phyloP scores from a whole-genome alignment of 1,140 invertebrate genomes.

The Caligus rogercresseyi region DNA sequence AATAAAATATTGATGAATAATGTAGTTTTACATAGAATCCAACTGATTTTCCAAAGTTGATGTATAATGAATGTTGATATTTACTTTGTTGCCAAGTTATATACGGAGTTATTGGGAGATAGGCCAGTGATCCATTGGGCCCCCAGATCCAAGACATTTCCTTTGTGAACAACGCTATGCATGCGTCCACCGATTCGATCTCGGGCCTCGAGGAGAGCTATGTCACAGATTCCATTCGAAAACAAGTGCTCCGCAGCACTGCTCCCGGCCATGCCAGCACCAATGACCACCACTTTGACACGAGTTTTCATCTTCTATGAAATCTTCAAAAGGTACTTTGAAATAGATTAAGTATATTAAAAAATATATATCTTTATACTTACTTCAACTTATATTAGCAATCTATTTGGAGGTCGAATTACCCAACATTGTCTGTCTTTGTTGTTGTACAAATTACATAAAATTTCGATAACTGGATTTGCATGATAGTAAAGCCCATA shows the following conservation, averaged over 20 bases:
- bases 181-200: constrained; percentile 32
- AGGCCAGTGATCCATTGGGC: constrained; percentile 2
- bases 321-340: too few relatives aligned
- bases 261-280: constrained; percentile 34
- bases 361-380: too few relatives aligned
- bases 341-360: too few relatives aligned
- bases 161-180: constrained; percentile 21
- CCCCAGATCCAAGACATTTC: constrained; percentile 2
- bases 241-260: constrained; percentile 30
- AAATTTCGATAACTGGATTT: too few relatives aligned
- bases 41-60: too few relatives aligned
- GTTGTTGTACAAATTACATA: too few relatives aligned
- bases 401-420: too few relatives aligned
- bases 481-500: too few relatives aligned
- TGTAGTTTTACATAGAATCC: neutral
- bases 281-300: constrained; percentile 28
- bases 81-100: constrained; percentile 2
- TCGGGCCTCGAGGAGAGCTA: constrained; percentile 33
- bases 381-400: too few relatives aligned
- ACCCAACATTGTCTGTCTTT: too few relatives aligned
- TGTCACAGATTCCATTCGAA: constrained; percentile 25
- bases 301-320: neutral
- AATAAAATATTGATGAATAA: neutral
- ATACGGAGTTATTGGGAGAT: constrained; percentile 25
- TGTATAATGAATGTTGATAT: neutral